Base-by-base conservation (phyloP, 2,113 vertebrate species). In the Microcebus lehilahytsara region DNA sequence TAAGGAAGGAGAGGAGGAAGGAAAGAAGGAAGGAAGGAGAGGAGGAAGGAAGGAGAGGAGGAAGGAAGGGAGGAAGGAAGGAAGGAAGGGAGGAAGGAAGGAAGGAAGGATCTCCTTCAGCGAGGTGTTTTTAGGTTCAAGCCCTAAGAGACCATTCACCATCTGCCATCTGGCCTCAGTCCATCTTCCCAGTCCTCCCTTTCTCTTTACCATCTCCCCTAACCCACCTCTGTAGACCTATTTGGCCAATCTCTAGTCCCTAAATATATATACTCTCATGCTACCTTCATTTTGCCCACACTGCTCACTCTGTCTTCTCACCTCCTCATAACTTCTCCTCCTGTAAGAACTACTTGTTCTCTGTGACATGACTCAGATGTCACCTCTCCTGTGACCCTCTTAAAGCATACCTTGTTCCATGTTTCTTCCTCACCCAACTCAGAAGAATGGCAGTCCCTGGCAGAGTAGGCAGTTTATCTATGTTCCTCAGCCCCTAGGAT, bases 201-300 rank as follows among this genome's bases (percentile, higher is more conserved):
- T 30, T 51, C 27, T 40, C 16, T 22, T 32, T 49, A 1, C 8
- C 2, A 1, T 9, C 2, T 51, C 7, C 1, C 74, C 20, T 53
- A 66, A 60, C 9, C 34, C 69, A 71, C 7, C 16, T 10, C 12
- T 10, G 12, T 34, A 40, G 16, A 30, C 3, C 14, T 75, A 40
- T 67, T 8, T 64, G 56, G 8, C 7, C 53, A 74, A 11, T 88
- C 14, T 79, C 56, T 79, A 0, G 7, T n/a, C 9, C n/a, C 25
- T 60, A 14, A 71, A 53, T 16, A 13, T n/a, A 69, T 7, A 1
- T 23, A 4, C 12, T 27, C 20, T 56, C 13, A 19, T 27, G 23
- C 27, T 67, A 67, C 22, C 27, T 16, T 10, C 37, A 27, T 32
- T 58, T 40, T 84, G n/a, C 16, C 32, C 46, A 4, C 32, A 9